Percentiles rank a stretch among this genome's conserved stretches.
Evolutionary conservation across 2,113 vertebrate genomes (phyloP).

Genomic region (Diphyllodes magnificus): DNA sequence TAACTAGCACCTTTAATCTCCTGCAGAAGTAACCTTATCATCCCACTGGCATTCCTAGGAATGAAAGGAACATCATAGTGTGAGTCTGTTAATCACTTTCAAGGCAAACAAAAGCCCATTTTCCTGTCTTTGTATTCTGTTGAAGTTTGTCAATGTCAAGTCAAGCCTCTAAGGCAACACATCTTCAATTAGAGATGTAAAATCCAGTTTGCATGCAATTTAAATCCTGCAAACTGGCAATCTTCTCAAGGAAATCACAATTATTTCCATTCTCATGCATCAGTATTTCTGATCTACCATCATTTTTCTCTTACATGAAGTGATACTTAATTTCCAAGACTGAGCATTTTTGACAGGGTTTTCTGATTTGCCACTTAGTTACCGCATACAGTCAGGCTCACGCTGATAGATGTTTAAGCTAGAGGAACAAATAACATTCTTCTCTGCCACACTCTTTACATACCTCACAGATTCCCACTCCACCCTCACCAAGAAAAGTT

Average conservation of each 20-base stretch:
- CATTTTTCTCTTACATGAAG: conserved; percentile 43
- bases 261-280: conserved; percentile 47
- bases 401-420: conserved; percentile 2
- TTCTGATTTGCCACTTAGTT: conserved; percentile 44
- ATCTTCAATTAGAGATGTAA: conserved; percentile 68
- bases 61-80: conserved; percentile 20
- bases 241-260: conserved; percentile 63
- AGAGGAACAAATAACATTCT: neutral
- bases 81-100: conserved; percentile 27
- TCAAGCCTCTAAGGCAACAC: conserved; percentile 55
- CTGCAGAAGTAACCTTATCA: neutral
- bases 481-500: neutral
- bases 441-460: neutral
- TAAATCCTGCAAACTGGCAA: conserved; percentile 61
- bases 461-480: neutral
- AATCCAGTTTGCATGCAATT: conserved; percentile 59
- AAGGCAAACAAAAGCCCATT: conserved; percentile 47
- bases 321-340: conserved; percentile 51
- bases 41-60: neutral
- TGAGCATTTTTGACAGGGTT: conserved; percentile 23
- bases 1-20: neutral
- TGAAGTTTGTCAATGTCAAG: conserved; percentile 64
- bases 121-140: conserved; percentile 39
- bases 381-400: neutral
- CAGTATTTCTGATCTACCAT: conserved; percentile 26